Evolutionary conservation across 2,888 invertebrate species (phyloP), one percentile per base, ranked within the genome.

Genomic region (Orthonychiurus folsomi): DNA sequence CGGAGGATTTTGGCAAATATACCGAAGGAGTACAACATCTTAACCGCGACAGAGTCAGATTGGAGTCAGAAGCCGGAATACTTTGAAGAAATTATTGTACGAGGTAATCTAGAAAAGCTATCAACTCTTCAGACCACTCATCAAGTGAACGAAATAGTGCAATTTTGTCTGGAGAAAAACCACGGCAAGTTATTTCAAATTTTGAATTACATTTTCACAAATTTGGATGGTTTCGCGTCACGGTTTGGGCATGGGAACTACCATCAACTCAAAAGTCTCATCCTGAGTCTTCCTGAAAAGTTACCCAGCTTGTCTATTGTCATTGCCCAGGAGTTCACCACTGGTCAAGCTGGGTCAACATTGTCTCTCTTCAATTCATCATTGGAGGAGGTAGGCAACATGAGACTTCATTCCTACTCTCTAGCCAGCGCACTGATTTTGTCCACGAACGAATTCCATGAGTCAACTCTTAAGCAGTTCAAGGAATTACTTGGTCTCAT

Each of bases 11-110:
- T 37, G 18, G 50, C 50, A 3, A 61, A 61, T 15, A 57, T 50
- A 18, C 61, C 61, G 3, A 50, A 28, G 24, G 61, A 61, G 26
- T 61, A 61, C 50, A 3, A 9, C 5, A n/a, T 57, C 20, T 15
- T 12, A 9, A 3, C 21, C 3, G 55, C 24, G 24, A 55, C 25
- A 12, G 24, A 55, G 9, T 9, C 24, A 24, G 55, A 15, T 25
- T 20, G 55, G 21, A 23, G 15, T 20, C 5, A 24, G n/a, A n/a
- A n/a, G n/a, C n/a, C n/a, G n/a, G n/a, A n/a, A n/a, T n/a, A n/a
- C n/a, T n/a, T n/a, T n/a, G n/a, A n/a, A n/a, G n/a, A n/a, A n/a
- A n/a, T n/a, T n/a, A n/a, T n/a, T n/a, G n/a, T n/a, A n/a, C n/a
- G n/a, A n/a, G n/a, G n/a, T n/a, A n/a, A n/a, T n/a, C n/a, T n/a